phyloP scores from a whole-genome alignment of 2,888 invertebrate species.

The Microctonus hyperodae region DNA sequence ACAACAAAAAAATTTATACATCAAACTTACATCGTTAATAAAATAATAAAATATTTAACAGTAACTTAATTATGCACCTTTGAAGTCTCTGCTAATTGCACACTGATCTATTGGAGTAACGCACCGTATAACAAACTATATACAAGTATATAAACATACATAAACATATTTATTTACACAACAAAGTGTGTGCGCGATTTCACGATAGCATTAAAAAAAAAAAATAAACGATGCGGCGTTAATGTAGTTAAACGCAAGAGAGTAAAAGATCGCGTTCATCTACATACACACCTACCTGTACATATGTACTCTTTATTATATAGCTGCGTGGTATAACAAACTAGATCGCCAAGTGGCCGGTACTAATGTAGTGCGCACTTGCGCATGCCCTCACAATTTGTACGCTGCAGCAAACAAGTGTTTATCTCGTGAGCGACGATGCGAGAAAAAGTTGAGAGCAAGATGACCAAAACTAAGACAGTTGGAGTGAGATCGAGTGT shows the following conservation, averaged over 20 bases:
- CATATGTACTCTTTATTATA: background rate
- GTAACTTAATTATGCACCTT: background rate
- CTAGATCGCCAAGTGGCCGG: conserved; percentile 25
- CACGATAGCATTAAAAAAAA: background rate
- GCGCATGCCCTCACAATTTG: conserved; percentile 36
- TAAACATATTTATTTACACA: too few species aligned
- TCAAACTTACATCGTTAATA: too few species aligned
- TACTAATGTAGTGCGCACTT: conserved; percentile 21
- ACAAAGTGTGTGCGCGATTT: background rate
- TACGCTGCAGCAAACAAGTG: conserved; percentile 36
- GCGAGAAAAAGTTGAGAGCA: conserved; percentile 22
- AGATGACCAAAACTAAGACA: conserved; percentile 19
- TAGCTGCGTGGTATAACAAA: conserved; percentile 10
- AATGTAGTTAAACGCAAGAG: background rate
- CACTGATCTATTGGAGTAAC: background rate
- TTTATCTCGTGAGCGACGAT: conserved; percentile 38
- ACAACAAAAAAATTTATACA: too few species aligned
- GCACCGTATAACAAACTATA: background rate
- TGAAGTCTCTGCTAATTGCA: background rate
- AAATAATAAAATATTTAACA: background rate
- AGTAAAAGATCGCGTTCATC: background rate
- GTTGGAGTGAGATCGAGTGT: background rate
- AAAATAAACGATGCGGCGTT: background rate
- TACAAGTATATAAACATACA: background rate
- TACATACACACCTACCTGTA: too few species aligned